These are phyloP conservation scores for Gallinago undulata DNA, from an alignment of 2,113 vertebrate genomes.

Conservation along the genomic window DNA sequence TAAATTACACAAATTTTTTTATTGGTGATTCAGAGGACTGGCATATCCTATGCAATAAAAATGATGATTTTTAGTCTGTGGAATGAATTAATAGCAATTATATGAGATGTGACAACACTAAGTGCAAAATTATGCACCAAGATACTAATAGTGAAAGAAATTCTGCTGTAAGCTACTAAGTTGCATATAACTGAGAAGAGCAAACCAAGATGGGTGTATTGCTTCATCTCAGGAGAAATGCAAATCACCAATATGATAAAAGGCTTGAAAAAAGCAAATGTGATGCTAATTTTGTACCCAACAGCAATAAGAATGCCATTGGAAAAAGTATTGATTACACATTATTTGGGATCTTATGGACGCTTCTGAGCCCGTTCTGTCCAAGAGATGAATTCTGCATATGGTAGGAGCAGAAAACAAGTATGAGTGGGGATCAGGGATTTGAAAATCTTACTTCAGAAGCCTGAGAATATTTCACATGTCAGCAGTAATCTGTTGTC, in stretches of 20 bases:
- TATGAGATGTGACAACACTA: background rate
- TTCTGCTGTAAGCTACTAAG: background rate
- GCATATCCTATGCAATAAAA: background rate
- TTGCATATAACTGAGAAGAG: background rate
- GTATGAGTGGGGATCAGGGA: background rate
- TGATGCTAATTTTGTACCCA: background rate
- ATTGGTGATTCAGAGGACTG: background rate
- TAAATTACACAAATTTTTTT: background rate
- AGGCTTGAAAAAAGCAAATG: background rate
- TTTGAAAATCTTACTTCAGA: background rate
- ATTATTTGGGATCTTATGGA: background rate
- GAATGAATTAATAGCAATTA: background rate
- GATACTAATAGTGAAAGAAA: background rate
- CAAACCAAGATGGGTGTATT: background rate
- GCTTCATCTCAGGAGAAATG: background rate
- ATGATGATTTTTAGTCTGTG: background rate
- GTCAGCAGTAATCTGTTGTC: background rate
- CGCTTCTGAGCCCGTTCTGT: background rate
- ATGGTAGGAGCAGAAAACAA: background rate
- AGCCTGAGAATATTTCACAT: background rate
- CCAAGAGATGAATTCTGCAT: background rate
- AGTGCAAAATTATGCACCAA: background rate
- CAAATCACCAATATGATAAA: background rate
- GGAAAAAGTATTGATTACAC: background rate
- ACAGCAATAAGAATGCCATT: background rate